Evolutionary conservation across 2,113 vertebrate genomes (phyloP), one percentile per base, ranked within the genome.

Genomic region (Rissa tridactyla): DNA sequence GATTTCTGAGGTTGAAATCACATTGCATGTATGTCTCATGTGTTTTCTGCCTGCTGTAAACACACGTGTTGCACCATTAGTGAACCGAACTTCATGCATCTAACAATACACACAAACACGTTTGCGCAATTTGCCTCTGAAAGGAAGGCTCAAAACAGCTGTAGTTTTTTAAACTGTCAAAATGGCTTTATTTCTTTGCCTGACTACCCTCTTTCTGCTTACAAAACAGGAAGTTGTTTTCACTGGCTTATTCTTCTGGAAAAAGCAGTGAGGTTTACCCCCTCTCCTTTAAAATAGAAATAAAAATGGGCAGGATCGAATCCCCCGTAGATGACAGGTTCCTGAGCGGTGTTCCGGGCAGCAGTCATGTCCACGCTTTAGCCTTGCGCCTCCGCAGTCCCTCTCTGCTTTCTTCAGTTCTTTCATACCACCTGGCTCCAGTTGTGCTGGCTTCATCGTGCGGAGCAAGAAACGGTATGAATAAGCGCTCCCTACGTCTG

Each of bases 171-270:
- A 13, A 86, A 52, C 54, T 86, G 58, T 65, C 4, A 2, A 60
- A 95, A 62, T 82, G 78, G 54, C 42, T 91, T 68, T 25, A 32
- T 75, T 94, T 77, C 46, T 91, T 88, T 87, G 65, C 86, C 70
- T 71, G 73, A 36, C 81, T 65, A 1, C 2, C 2, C 47, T 64
- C 62, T 80, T 61, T 84, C 81, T 94, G 62, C 86, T 88, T 62
- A 83, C 83, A 96, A 90, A 95, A 73, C 79, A 92, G 89, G 89
- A 92, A 95, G 51, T 68, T 86, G 55, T 84, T 96, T 87, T 71
- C 60, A 54, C 70, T 95, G 92, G 51, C 29, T 79, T 15, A 58
- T 82, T 69, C 78, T 91, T 91, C 36, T 87, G 86, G 81, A 92
- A 61, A 34, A 38, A 77, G 54, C 14, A 1, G 32, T 70, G 89